Percentiles rank a stretch among this genome's conserved stretches.
These are phyloP conservation scores for Thripadectes ignobilis DNA, from an alignment of 2,797 vertebrate genomes.

Conservation along the genomic window DNA sequence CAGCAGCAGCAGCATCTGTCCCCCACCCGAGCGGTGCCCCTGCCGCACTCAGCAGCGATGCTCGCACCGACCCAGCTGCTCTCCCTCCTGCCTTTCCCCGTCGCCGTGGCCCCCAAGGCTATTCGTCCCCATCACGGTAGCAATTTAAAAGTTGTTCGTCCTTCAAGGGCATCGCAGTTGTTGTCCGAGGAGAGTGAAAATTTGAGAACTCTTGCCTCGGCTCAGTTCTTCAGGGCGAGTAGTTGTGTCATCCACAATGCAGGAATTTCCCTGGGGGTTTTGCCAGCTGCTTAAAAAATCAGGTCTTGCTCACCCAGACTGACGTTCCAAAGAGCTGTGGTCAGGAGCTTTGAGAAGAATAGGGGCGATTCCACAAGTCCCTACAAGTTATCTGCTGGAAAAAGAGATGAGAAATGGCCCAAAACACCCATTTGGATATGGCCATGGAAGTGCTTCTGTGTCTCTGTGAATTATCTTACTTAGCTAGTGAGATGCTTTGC, in stretches of 20 bases:
- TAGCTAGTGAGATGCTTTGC: neutral
- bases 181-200: neutral
- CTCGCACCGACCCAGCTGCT: accelerated
- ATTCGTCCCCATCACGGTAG: accelerated
- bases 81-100: neutral
- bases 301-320: accelerated
- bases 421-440: neutral
- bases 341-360: neutral
- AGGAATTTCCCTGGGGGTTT: neutral
- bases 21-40: neutral
- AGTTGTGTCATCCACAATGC: neutral
- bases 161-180: neutral
- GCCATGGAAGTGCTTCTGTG: neutral
- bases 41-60: neutral
- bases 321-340: accelerated
- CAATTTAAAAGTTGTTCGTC: neutral
- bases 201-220: neutral
- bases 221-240: neutral
- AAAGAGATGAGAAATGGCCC: neutral
- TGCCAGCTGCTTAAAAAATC: neutral
- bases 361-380: neutral
- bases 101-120: too few relatives aligned
- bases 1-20: neutral
- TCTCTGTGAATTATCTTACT: neutral
- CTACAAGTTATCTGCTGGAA: neutral